Base-by-base conservation (phyloP, 2,888 invertebrate genomes). In the Syritta pipiens region DNA sequence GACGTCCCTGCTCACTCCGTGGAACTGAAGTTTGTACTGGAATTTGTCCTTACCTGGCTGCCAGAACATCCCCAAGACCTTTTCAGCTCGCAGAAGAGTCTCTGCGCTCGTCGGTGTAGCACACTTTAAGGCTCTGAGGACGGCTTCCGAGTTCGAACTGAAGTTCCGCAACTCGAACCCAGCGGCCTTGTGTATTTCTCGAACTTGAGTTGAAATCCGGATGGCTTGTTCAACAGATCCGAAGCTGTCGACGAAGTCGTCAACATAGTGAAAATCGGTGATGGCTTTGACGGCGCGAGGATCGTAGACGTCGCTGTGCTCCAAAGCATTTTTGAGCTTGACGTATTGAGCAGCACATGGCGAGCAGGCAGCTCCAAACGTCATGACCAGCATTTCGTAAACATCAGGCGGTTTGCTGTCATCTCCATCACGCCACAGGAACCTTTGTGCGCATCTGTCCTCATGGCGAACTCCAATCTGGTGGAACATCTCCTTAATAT, bases 61-160 rank as follows among this genome's bases (percentile, higher is more conserved):
- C 84, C 83, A 82, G 7, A 24, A 59, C 22, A 83, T 42, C 0
- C 83, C 83, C 10, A 84, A 35, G 1, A 81, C 40, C 28, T 67
- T 65, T 17, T 81, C 71, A 2, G 35, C 22, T 24, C 32, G 35
- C 10, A 35, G 5, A 14, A 24, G 37, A 24, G 12, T 53, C 35
- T 14, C 53, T 14, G 6, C 37, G 14, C 17, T 37, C 37, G 37
- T 37, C 4, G 37, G 14, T 37, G 14, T 37, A 12, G 37, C 7
- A n/a, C 10, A 46, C n/a, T 59, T 20, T 10, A 55, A 9, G 5
- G 46, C 67, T 3, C 10, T 30, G 6, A 57, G n/a, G 1, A 55
- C 55, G 9, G 51, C 32, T n/a, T 4, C 1, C 3, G 28, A 28
- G 19, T 57, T 68, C 19, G 75, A 76, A 26, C 19, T 20, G 28